phyloP scores from a whole-genome alignment of 2,797 vertebrate species.

The Ptychobarbus kaznakovi region DNA sequence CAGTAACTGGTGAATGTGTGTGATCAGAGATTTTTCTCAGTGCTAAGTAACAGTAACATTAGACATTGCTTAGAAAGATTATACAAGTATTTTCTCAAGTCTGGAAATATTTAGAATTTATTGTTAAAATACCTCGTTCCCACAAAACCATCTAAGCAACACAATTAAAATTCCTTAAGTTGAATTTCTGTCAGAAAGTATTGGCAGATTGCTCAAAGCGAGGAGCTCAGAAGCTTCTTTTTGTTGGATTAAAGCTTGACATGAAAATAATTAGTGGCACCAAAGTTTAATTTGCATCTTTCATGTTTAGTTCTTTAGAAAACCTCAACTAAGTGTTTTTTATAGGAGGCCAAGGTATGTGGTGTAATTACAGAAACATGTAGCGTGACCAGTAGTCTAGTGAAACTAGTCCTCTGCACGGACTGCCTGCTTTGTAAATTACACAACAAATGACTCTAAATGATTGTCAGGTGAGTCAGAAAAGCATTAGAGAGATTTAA shows the following conservation, averaged over 20 bases:
- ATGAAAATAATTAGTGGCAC: slow-evolving; percentile 62
- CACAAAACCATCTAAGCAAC: slow-evolving; percentile 49
- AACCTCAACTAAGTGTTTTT: slow-evolving; percentile 63
- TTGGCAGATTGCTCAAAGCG: slow-evolving; percentile 69
- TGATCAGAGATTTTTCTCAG: not conserved
- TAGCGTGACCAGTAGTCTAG: slow-evolving; percentile 66
- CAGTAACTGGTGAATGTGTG: not conserved
- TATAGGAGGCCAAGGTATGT: slow-evolving; percentile 56
- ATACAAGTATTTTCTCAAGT: slow-evolving; percentile 6
- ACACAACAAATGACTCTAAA: slow-evolving; percentile 60
- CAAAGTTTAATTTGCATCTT: slow-evolving; percentile 62
- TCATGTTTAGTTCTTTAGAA: slow-evolving; percentile 59
- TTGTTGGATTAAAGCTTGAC: slow-evolving; percentile 68
- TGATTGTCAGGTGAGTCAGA: slow-evolving; percentile 44
- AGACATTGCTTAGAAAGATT: not conserved
- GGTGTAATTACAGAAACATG: slow-evolving; percentile 70
- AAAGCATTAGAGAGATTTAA: slow-evolving; percentile 41
- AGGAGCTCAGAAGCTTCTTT: slow-evolving; percentile 62
- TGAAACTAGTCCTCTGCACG: slow-evolving; percentile 63
- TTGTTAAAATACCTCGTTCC: slow-evolving; percentile 45
- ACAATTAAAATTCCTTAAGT: slow-evolving; percentile 55
- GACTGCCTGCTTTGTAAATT: slow-evolving; percentile 66
- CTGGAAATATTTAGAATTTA: slow-evolving; percentile 53
- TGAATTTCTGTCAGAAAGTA: slow-evolving; percentile 64
- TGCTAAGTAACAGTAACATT: not conserved